Conservation (phyloP, 2,888 invertebrate species). For the Palloptera scutellata region DNA sequence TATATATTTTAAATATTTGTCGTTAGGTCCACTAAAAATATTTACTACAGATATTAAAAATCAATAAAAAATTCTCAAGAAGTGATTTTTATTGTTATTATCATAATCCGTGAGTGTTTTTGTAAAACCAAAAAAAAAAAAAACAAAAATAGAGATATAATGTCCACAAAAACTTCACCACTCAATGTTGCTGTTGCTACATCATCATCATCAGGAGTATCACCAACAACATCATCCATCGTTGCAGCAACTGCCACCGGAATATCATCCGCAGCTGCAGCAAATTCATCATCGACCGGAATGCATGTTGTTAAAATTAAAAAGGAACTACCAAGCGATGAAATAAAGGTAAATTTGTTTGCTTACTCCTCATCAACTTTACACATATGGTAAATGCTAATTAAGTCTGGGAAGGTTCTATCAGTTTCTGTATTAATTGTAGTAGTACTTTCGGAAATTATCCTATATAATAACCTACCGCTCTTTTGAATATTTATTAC, state of each 20-base stretch:
- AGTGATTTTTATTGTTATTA: no score
- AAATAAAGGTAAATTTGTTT: constrained; percentile 72
- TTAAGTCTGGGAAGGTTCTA: no score
- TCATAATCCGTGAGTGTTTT: no score
- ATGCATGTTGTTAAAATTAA: constrained; percentile 65
- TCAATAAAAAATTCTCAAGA: no score
- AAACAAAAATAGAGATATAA: constrained; percentile 49
- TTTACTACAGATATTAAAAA: no score
- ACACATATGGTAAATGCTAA: neutral
- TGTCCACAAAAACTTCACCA: constrained; percentile 68
- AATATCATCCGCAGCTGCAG: constrained; percentile 36
- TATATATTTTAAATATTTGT: no score
- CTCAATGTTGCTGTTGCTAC: constrained; percentile 47
- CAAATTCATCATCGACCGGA: constrained; percentile 33
- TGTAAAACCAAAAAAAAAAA: no score
- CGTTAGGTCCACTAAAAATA: no score
- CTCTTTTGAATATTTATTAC: no score
- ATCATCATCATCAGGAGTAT: constrained; percentile 33
- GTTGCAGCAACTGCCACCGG: constrained; percentile 36
- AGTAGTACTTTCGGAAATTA: no score
- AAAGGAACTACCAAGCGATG: constrained; percentile 76
- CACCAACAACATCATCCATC: constrained; percentile 34
- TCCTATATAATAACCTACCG: no score
- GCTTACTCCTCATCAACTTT: neutral
- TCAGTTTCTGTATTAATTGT: no score